Evolutionary conservation across 2,113 vertebrate genomes (phyloP).

Genomic region (Scopus umbretta): DNA sequence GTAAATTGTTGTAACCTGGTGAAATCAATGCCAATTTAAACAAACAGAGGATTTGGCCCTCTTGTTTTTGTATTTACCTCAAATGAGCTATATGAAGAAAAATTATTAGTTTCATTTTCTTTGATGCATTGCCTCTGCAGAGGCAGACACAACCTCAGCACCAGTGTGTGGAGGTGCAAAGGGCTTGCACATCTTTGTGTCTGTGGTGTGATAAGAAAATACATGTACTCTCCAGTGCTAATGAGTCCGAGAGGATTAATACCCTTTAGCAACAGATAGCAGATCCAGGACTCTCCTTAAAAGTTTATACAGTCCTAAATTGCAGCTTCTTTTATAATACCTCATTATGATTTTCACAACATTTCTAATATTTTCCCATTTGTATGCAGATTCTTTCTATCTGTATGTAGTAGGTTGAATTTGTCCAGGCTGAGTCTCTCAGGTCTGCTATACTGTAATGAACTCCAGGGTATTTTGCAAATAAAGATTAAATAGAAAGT

Average conservation of each 20-base stretch:
- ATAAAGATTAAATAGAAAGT: conserved; percentile 8
- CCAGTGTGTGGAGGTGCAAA: not conserved
- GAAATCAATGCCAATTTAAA: conserved; percentile 20
- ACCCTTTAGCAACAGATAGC: not conserved
- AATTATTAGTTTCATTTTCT: not conserved
- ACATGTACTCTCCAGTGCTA: not conserved
- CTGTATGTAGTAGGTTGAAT: not conserved
- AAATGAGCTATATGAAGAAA: not conserved
- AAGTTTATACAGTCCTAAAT: not conserved
- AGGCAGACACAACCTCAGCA: not conserved
- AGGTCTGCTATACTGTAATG: not conserved
- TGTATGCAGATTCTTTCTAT: not conserved
- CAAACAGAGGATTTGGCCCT: not conserved
- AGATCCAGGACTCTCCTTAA: not conserved
- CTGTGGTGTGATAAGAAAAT: not conserved
- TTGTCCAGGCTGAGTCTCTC: not conserved
- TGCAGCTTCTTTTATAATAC: not conserved
- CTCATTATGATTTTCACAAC: not conserved
- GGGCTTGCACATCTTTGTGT: not conserved
- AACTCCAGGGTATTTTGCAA: conserved; percentile 28
- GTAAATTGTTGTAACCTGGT: not conserved
- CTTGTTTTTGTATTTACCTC: not conserved
- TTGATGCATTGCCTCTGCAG: not conserved
- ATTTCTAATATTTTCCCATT: not conserved
- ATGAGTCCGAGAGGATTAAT: not conserved